These are phyloP conservation scores for Drosophila asahinai DNA, from an alignment of 1,140 invertebrate genomes.

Conservation along the genomic window DNA sequence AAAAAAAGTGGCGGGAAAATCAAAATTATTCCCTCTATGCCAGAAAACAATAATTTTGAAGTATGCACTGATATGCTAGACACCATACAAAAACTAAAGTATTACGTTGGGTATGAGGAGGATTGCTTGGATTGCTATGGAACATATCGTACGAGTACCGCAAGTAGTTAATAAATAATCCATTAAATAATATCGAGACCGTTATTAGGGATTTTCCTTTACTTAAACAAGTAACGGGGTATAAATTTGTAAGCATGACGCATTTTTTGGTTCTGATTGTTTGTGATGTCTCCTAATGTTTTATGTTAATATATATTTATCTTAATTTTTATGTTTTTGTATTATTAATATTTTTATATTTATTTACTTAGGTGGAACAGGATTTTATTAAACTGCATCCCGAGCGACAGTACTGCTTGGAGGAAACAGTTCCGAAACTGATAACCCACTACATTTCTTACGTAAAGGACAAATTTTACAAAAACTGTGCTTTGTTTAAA, in stretches of 20 bases:
- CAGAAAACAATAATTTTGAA: background rate
- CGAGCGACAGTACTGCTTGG: background rate
- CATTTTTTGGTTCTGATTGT: background rate
- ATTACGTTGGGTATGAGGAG: background rate
- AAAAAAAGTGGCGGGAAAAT: background rate
- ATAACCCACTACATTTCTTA: too few species aligned
- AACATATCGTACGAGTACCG: background rate
- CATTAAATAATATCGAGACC: background rate
- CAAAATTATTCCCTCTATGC: background rate
- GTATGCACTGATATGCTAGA: background rate
- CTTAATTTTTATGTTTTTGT: background rate
- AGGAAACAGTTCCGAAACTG: background rate
- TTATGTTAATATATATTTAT: background rate
- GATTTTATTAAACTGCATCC: background rate
- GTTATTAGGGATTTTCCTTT: conserved; percentile 4
- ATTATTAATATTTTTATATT: background rate
- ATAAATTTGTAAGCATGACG: conserved; percentile 3
- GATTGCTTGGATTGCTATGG: background rate
- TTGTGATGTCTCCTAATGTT: background rate
- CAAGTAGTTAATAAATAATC: background rate
- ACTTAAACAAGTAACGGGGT: background rate
- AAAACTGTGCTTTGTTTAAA: too few species aligned
- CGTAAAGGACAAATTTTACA: too few species aligned
- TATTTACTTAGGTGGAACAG: background rate
- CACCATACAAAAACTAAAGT: background rate